Evolutionary conservation across 2,113 vertebrate species (phyloP), one percentile per base, ranked within the genome.

Genomic region (Spilogale gracilis): DNA sequence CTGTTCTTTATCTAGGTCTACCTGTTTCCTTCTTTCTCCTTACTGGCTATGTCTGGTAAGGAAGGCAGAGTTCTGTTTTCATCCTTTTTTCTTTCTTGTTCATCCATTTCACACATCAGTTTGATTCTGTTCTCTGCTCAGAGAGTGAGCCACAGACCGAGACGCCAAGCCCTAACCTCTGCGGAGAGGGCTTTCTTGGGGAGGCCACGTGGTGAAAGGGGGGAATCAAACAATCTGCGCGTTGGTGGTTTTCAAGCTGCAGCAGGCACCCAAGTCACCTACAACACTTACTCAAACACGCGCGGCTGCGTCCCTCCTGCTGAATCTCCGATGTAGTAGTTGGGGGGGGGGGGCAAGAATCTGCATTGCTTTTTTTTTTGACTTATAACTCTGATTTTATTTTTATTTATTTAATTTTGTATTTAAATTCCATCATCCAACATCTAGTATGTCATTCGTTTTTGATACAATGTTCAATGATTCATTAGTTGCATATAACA

Each of bases 161-260:
- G 60, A 61, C 10, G 60, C 23, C 23, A 61, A 25, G 9, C 60
- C 23, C 60, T 61, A 23, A 61, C 60, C 9, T 61, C 65, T 18
- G 25, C 2, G 27, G 38, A 65, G 48, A 13, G 73, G 6, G 6
- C 43, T 3, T 67, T 65, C 43, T 50, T 25, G 27, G 30, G 48
- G n/a, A 69, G 45, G 25, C 3, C 60, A 23, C 43, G 12, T 16
- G 0, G 4, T 30, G 0, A 1, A 0, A 0, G 43, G 43, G 25
- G 7, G 50, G 7, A 71, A 2, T 65, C 12, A 69, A 17, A 25
- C 32, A 23, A n/a, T 9, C 4, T 67, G 30, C 14, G 5, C 12
- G 30, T 67, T 6, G 6, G 10, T 58, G 23, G 14, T 17, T 45
- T 54, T 27, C 60, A 58, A 43, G 58, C 38, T 27, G 65, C 5